phyloP scores from a whole-genome alignment of 2,113 vertebrate species.

The Miniopterus natalensis region DNA sequence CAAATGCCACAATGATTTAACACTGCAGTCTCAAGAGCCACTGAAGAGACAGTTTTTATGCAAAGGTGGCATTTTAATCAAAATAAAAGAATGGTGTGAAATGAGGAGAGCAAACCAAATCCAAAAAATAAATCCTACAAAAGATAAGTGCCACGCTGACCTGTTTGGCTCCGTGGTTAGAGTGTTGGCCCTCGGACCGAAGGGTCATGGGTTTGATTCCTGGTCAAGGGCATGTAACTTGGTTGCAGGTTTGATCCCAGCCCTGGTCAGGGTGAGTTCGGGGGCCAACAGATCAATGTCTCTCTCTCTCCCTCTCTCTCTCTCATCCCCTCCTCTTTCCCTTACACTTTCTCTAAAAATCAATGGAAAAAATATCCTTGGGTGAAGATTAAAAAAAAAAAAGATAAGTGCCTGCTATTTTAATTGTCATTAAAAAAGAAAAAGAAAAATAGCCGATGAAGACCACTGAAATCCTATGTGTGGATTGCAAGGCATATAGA shows the following conservation, averaged over 20 bases:
- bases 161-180: too few relatives aligned
- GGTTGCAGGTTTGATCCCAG: too few relatives aligned
- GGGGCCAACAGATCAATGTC: too few relatives aligned
- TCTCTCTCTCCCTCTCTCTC: too few relatives aligned
- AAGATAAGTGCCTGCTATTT: background rate
- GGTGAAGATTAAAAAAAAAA: too few relatives aligned
- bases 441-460: conserved; percentile 35
- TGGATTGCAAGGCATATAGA: conserved; percentile 60
- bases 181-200: too few relatives aligned
- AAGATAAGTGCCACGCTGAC: background rate
- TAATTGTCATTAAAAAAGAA: conserved; percentile 50
- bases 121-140: background rate
- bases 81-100: conserved; percentile 24
- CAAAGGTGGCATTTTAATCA: conserved; percentile 21
- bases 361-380: too few relatives aligned
- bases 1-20: conserved; percentile 7
- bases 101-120: conserved; percentile 48
- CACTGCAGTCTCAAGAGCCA: background rate
- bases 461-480: background rate
- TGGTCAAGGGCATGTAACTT: too few relatives aligned
- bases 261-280: too few relatives aligned
- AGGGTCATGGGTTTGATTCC: too few relatives aligned
- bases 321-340: too few relatives aligned
- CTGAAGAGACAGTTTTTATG: background rate
- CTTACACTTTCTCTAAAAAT: too few relatives aligned